A percentile compares a stretch with the other conserved stretches of the same genome.
Conservation (phyloP, 1,140 invertebrate species). For the Procambarus clarkii region DNA sequence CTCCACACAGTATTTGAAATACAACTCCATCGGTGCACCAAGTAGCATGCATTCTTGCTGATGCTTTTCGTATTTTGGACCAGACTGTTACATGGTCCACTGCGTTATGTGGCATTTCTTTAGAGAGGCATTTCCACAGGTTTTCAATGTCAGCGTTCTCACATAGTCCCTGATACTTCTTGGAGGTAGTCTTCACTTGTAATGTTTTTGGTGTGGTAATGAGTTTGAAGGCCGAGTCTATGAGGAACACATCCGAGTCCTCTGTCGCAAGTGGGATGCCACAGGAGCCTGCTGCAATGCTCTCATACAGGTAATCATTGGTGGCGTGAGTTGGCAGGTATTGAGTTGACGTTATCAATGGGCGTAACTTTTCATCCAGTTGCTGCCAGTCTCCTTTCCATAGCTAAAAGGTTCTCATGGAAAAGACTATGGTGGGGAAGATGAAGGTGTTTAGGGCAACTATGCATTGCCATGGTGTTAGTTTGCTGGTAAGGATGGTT, state of each 20-base stretch:
- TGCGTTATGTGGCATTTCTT: no score
- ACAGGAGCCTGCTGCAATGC: slow-evolving; percentile 27
- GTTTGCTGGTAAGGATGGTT: no score
- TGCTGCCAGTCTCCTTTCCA: background rate
- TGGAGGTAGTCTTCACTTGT: background rate
- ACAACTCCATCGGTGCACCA: no score
- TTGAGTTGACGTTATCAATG: background rate
- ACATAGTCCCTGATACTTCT: background rate
- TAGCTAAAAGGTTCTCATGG: background rate
- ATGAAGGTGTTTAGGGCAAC: no score
- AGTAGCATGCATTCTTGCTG: no score
- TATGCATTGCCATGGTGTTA: no score
- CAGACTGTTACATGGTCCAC: no score
- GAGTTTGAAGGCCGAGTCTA: slow-evolving; percentile 67
- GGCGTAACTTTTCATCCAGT: background rate
- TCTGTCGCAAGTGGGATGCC: slow-evolving; percentile 49
- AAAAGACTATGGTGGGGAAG: no score
- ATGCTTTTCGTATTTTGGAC: no score
- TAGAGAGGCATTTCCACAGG: no score
- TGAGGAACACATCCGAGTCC: slow-evolving; percentile 61
- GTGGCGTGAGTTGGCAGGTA: slow-evolving; percentile 39
- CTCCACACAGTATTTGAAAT: no score
- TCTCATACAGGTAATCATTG: background rate
- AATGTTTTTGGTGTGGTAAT: slow-evolving; percentile 31
- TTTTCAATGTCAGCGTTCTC: background rate